phyloP scores from a whole-genome alignment of 2,113 vertebrate species.

The Corynorhinus townsendii region DNA sequence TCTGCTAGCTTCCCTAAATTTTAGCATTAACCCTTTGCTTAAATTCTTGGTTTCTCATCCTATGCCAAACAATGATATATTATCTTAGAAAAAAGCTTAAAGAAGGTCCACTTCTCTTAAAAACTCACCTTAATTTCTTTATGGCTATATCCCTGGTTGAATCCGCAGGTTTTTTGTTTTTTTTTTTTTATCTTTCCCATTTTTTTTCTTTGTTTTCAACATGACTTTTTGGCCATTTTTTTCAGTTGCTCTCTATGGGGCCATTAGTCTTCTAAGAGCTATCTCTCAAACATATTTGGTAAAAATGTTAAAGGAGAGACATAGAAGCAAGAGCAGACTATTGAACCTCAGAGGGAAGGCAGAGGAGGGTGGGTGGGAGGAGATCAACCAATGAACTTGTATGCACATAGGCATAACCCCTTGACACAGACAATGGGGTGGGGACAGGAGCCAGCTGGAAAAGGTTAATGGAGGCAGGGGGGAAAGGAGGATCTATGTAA shows the following conservation, averaged over 20 bases:
- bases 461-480: no score
- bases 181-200: background rate
- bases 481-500: no score
- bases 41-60: background rate
- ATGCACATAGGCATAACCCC: no score
- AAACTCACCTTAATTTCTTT: background rate
- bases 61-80: background rate
- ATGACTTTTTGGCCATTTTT: background rate
- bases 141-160: background rate
- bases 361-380: no score
- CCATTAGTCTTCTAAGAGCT: background rate
- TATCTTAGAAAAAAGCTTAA: background rate
- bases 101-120: background rate
- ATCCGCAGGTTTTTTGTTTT: background rate
- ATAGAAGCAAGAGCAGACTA: no score
- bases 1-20: background rate
- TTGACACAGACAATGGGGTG: no score
- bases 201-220: background rate
- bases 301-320: background rate
- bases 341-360: no score
- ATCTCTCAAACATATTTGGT: background rate
- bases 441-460: no score
- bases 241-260: background rate
- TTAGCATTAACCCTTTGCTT: accelerated
- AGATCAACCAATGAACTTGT: no score